Percentiles rank a stretch among this genome's conserved stretches.
phyloP scores from a whole-genome alignment of 2,797 vertebrate genomes.

The Eospalax fontanierii region DNA sequence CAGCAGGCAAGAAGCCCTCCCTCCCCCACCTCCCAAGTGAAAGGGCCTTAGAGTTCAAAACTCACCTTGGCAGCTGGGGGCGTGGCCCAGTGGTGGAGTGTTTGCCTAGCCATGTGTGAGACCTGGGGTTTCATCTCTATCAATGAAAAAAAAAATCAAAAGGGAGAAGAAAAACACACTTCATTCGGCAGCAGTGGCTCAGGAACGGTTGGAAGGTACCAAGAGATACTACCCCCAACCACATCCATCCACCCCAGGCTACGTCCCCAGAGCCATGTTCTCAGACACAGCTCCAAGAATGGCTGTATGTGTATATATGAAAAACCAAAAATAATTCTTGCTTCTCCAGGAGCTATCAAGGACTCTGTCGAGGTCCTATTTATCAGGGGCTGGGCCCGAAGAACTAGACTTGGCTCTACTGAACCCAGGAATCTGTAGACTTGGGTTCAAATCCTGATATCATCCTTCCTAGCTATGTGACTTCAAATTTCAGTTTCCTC shows the following conservation, averaged over 20 bases:
- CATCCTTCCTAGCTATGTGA: not conserved
- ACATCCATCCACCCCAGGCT: not conserved
- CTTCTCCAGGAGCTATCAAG: not conserved
- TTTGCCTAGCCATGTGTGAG: not conserved
- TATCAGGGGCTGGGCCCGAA: not conserved
- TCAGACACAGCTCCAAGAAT: not conserved
- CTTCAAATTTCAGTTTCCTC: not conserved
- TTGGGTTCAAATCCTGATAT: slow-evolving; percentile 7
- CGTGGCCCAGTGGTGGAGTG: not conserved
- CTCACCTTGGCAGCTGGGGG: not conserved
- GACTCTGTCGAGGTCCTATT: not conserved
- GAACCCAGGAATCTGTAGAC: not conserved
- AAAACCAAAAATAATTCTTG: not conserved
- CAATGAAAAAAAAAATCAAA: not conserved
- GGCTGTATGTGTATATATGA: too few relatives aligned
- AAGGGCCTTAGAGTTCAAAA: not conserved
- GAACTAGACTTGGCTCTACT: not conserved
- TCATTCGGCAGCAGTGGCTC: not conserved
- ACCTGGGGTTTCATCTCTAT: not conserved
- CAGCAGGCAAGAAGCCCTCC: not conserved
- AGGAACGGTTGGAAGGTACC: not conserved
- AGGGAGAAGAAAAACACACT: not conserved
- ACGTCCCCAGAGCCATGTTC: not conserved
- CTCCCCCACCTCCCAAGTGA: too few relatives aligned
- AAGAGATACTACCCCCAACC: not conserved